Percentiles rank a stretch among this genome's conserved stretches.
Conservation (phyloP, 2,113 vertebrate genomes). For the Zosterops pallidus region DNA sequence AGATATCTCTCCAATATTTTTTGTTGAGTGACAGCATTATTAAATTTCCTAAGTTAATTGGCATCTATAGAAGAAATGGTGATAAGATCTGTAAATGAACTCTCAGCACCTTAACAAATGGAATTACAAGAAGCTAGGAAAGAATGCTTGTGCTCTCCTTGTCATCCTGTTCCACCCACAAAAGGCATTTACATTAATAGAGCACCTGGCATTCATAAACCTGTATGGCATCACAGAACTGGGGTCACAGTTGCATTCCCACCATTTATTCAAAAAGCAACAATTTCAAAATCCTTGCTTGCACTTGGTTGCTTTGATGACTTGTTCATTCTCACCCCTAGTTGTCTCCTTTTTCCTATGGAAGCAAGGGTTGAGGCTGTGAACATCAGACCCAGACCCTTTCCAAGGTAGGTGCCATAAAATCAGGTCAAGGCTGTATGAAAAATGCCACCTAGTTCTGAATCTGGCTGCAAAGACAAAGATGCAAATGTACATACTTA, state of each 20-base stretch:
- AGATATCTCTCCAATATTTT: neutral
- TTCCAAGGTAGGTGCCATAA: neutral
- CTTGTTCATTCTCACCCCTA: neutral
- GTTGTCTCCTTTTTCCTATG: neutral
- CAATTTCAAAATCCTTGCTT: neutral
- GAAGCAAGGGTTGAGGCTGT: neutral
- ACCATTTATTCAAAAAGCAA: neutral
- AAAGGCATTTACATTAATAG: neutral
- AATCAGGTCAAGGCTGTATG: neutral
- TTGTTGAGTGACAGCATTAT: neutral
- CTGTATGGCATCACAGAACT: neutral
- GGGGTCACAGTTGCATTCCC: neutral
- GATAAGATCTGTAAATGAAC: neutral
- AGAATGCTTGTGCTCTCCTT: neutral
- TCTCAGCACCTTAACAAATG: neutral
- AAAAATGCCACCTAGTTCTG: neutral
- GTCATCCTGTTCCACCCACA: neutral
- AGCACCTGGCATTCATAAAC: neutral
- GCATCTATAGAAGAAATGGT: neutral
- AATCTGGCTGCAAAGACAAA: neutral
- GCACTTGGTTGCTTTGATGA: neutral
- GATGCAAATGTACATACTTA: neutral
- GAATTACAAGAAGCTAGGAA: neutral
- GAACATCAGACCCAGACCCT: neutral
- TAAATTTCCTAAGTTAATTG: neutral